Conservation (phyloP, 2,888 invertebrate species). For the Hartigia nigra region DNA sequence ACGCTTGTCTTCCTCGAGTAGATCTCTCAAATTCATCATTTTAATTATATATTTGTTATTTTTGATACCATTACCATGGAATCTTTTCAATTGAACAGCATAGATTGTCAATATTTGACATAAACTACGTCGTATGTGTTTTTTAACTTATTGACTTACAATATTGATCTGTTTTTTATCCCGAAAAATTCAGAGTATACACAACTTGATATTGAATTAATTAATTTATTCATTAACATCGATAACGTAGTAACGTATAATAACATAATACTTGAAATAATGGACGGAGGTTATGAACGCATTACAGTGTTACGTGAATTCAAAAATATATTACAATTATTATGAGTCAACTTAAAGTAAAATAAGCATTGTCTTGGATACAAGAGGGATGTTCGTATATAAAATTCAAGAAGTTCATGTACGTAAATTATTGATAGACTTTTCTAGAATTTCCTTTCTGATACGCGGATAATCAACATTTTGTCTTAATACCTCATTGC, state of each 20-base stretch:
- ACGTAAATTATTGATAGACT: constrained; percentile 81
- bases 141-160: background rate
- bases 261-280: background rate
- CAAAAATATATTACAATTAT: background rate
- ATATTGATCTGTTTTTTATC: background rate
- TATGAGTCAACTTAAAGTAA: background rate
- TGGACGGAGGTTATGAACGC: background rate
- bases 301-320: background rate
- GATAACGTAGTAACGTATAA: background rate
- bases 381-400: background rate
- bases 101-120: background rate
- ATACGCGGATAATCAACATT: constrained; percentile 93
- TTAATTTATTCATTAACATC: background rate
- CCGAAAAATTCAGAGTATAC: background rate
- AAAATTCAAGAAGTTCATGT: constrained; percentile 64
- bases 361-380: background rate
- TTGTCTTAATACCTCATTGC: constrained; percentile 82
- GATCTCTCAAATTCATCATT: background rate
- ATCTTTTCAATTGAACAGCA: background rate
- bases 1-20: background rate
- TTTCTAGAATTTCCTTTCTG: constrained; percentile 93
- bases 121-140: background rate
- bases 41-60: background rate
- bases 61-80: background rate
- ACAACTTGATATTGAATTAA: background rate